Conservation (phyloP, 2,113 vertebrate genomes). For the Sander vitreus region DNA sequence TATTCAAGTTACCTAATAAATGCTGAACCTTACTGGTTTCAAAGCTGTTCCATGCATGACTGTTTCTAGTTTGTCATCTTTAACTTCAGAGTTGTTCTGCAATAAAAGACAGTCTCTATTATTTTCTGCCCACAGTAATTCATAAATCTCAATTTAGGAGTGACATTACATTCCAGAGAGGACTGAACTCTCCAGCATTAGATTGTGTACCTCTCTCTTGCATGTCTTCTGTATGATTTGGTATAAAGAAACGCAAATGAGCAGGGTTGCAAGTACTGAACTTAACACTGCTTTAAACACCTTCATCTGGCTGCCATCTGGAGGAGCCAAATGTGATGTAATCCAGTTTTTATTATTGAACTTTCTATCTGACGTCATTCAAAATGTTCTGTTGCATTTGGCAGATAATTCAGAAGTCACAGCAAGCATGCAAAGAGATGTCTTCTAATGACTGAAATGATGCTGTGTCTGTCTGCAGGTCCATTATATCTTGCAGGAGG, state of each 20-base stretch:
- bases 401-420: too few relatives aligned
- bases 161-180: not conserved
- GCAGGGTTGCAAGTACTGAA: not conserved
- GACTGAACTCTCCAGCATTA: not conserved
- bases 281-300: not conserved
- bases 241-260: not conserved
- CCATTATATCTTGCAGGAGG: conserved; percentile 92
- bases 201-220: not conserved
- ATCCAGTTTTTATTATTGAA: not conserved
- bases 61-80: not conserved
- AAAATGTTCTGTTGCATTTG: not conserved
- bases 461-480: conserved; percentile 70
- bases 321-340: not conserved
- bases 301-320: not conserved
- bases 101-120: not conserved
- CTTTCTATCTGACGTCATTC: not conserved
- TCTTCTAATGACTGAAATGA: too few relatives aligned
- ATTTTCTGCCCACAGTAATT: conserved; percentile 24
- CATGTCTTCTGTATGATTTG: not conserved
- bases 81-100: not conserved
- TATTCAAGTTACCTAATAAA: not conserved
- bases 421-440: not conserved
- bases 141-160: not conserved
- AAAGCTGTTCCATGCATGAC: not conserved
- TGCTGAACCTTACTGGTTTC: not conserved